Conservation (phyloP, 2,797 vertebrate species). For the Tadarida brasiliensis region DNA sequence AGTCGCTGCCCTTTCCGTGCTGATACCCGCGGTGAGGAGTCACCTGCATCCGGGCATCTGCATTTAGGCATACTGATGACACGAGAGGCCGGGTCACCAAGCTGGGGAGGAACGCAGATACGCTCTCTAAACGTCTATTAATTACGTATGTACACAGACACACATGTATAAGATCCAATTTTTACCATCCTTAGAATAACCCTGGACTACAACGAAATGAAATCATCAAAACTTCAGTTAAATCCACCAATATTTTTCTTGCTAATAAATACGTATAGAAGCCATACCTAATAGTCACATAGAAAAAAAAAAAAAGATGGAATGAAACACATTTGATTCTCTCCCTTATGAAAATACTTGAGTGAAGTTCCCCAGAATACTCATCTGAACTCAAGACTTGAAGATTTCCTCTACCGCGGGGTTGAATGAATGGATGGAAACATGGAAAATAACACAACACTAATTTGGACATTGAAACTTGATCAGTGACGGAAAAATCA, state of each 20-base stretch:
- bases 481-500: constrained; percentile 56
- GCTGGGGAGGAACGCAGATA: neutral
- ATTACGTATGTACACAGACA: neutral
- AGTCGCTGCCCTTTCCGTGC: neutral
- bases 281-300: neutral
- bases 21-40: neutral
- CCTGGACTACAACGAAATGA: neutral
- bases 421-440: constrained; percentile 62
- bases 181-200: neutral
- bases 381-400: neutral
- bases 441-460: constrained; percentile 67
- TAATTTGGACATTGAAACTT: constrained; percentile 50
- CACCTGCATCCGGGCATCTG: neutral
- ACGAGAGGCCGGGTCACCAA: neutral
- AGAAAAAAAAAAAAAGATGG: constrained; percentile 39
- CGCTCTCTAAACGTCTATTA: neutral
- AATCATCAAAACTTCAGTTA: constrained; percentile 8
- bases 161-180: neutral
- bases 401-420: neutral
- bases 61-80: neutral
- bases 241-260: constrained; percentile 1
- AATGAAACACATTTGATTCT: neutral
- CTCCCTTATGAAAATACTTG: constrained; percentile 15
- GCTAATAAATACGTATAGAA: constrained; percentile 14
- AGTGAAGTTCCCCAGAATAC: neutral